Percentiles rank a stretch among this genome's conserved stretches.
Evolutionary conservation across 1,140 invertebrate species (phyloP).

Genomic region (Hyles euphorbiae): DNA sequence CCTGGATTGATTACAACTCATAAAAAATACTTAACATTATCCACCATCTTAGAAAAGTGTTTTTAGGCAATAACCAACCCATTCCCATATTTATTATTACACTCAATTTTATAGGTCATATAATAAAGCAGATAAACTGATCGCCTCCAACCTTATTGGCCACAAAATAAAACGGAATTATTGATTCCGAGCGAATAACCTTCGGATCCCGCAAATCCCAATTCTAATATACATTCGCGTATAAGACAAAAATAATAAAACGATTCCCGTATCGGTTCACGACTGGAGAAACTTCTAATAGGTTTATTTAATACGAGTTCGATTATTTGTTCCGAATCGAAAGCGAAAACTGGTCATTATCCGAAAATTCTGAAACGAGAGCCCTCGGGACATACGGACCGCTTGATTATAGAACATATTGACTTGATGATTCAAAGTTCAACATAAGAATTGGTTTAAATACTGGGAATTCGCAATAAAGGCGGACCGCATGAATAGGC

Average conservation of each 20-base stretch:
- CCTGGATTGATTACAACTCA: no score
- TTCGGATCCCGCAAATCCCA: background rate
- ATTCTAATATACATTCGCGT: background rate
- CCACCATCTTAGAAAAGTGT: no score
- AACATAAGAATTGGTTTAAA: no score
- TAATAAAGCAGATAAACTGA: background rate
- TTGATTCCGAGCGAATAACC: background rate
- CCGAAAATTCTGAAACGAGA: conserved; percentile 22
- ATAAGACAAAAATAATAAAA: conserved; percentile 11
- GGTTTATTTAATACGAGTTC: conserved; percentile 38
- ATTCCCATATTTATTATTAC: no score
- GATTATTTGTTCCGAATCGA: conserved; percentile 32
- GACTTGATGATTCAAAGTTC: no score
- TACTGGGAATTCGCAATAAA: no score
- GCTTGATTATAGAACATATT: no score
- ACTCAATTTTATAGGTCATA: no score
- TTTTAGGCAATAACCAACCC: no score
- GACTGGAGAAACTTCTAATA: conserved; percentile 30
- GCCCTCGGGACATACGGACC: conserved; percentile 11
- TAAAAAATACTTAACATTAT: no score
- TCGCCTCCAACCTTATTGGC: background rate
- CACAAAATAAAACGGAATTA: background rate
- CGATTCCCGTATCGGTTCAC: conserved; percentile 2
- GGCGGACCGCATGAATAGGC: no score
- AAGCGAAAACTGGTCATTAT: conserved; percentile 38